Evolutionary conservation across 2,888 invertebrate genomes (phyloP).

Genomic region (Megaustenia siamemsis): DNA sequence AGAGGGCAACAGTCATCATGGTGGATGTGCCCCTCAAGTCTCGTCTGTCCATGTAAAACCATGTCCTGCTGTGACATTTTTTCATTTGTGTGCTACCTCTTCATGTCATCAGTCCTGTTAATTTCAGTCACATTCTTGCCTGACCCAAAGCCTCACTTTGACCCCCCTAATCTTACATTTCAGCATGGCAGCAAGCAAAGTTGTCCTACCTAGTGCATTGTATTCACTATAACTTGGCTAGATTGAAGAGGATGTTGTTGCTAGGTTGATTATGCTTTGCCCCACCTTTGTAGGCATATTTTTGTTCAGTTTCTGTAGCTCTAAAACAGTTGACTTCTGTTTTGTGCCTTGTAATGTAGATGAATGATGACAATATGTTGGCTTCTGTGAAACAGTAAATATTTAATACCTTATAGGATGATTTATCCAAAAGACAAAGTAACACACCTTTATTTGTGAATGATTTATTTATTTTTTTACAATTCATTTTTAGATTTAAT

Average conservation of each 20-base stretch:
- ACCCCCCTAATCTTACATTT: background rate
- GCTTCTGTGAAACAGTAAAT: background rate
- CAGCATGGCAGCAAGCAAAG: conserved; percentile 3
- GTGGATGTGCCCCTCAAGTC: conserved; percentile 48
- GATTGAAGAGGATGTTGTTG: background rate
- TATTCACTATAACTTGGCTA: conserved; percentile 21
- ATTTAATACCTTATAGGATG: background rate
- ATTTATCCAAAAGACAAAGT: background rate
- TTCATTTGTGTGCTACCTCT: conserved; percentile 14
- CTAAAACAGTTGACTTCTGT: background rate
- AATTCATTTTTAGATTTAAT: background rate
- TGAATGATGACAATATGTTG: background rate
- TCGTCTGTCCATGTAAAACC: conserved; percentile 51
- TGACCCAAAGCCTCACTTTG: background rate
- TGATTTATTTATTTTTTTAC: background rate
- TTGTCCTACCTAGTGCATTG: background rate
- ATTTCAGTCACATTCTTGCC: conserved; percentile 33
- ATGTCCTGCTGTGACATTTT: conserved; percentile 43
- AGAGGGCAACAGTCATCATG: conserved; percentile 35
- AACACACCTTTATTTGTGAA: background rate
- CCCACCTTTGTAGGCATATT: background rate
- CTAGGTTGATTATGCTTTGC: background rate
- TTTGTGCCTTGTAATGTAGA: conserved; percentile 6
- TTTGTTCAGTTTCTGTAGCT: background rate
- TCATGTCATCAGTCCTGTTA: background rate